Conservation (phyloP, 92 coral and sea anemone genomes). For the Porites lobata region DNA sequence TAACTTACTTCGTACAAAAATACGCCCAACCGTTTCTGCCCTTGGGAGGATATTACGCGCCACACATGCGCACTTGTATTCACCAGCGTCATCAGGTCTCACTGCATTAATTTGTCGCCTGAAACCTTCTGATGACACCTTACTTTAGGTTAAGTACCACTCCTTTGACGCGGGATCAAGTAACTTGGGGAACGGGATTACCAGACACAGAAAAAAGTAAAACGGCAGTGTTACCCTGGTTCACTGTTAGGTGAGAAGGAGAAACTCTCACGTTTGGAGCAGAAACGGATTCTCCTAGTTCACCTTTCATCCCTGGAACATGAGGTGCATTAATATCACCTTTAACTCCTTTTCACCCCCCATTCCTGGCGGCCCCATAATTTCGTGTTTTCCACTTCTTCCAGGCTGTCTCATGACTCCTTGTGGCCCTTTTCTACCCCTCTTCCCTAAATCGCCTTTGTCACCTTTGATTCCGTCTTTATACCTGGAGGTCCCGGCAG, state of each 20-base stretch:
- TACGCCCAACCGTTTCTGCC: background rate
- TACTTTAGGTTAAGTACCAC: background rate
- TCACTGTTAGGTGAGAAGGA: background rate
- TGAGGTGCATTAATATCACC: background rate
- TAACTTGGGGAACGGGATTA: background rate
- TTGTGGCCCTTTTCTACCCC: background rate
- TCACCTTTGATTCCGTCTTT: background rate
- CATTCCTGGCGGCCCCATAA: conserved; percentile 34
- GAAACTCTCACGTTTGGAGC: background rate
- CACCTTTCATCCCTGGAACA: background rate
- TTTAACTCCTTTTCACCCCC: conserved; percentile 42
- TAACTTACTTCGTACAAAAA: background rate
- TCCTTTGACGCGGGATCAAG: background rate
- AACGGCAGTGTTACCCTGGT: background rate
- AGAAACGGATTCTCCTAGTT: background rate
- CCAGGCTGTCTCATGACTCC: conserved; percentile 25
- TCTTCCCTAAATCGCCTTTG: conserved; percentile 5
- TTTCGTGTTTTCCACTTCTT: conserved; percentile 17
- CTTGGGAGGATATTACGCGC: background rate
- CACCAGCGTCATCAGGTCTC: background rate
- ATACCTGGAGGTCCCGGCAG: conserved; percentile 26
- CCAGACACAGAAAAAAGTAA: conserved; percentile 3
- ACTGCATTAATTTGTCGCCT: background rate
- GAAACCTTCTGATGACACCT: conserved; percentile 1
- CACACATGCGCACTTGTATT: background rate